phyloP scores from a whole-genome alignment of 2,113 vertebrate species.

The Oryzias melastigma region DNA sequence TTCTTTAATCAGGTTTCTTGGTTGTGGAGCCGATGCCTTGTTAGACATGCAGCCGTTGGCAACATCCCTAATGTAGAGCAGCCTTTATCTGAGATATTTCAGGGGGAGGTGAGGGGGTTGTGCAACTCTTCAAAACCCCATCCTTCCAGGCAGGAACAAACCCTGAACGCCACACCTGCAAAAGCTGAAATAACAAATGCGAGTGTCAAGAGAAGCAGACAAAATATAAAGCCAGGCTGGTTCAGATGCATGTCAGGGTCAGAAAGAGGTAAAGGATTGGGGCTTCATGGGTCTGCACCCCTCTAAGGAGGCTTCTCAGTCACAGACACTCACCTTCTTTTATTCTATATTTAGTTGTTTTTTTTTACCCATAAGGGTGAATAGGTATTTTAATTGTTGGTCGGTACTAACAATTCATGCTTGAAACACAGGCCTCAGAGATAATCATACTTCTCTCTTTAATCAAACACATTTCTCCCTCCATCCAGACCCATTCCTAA shows the following conservation, averaged over 20 bases:
- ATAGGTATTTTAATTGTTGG: conserved; percentile 59
- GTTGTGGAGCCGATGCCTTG: conserved; percentile 44
- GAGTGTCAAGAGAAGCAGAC: conserved; percentile 2
- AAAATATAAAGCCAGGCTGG: conserved; percentile 12
- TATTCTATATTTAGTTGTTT: conserved; percentile 53
- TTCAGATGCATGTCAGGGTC: conserved; percentile 62
- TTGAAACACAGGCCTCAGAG: conserved; percentile 52
- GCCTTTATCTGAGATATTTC: conserved; percentile 57
- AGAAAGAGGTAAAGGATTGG: conserved; percentile 66
- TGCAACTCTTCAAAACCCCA: conserved; percentile 46
- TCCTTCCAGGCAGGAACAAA: conserved; percentile 42
- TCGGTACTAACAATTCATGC: conserved; percentile 47
- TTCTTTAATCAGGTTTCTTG: conserved; percentile 23
- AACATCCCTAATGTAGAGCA: conserved; percentile 29
- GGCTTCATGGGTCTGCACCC: conserved; percentile 54
- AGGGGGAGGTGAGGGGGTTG: conserved; percentile 49
- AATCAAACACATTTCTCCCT: conserved; percentile 2
- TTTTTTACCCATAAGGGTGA: conserved; percentile 56
- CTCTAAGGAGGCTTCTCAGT: conserved; percentile 59
- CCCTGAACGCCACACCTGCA: conserved; percentile 47
- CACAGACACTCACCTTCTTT: conserved; percentile 65
- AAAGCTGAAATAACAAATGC: conserved; percentile 48
- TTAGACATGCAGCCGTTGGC: conserved; percentile 49
- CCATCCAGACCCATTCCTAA: conserved; percentile 43
- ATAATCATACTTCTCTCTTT: conserved; percentile 50